Base-by-base conservation (phyloP, 2,888 invertebrate species). In the Parnassius smintheus region DNA sequence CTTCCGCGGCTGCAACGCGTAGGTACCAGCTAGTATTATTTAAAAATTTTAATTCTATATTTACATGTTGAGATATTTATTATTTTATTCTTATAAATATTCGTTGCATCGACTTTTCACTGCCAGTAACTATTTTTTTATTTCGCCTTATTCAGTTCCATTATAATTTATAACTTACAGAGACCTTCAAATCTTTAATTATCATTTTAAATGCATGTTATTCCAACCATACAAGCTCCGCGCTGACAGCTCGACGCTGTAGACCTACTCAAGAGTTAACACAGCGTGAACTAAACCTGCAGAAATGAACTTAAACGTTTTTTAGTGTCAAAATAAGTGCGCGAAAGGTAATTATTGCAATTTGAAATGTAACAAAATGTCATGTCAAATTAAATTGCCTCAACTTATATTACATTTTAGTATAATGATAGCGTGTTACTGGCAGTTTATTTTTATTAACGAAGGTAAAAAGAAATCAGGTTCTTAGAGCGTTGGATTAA, bases 221-320 rank as follows among this genome's bases (percentile, higher is more conserved):
- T 60, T 22, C n/a, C 56, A 35, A 46, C 11, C 41, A 41, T 45
- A 51, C 35, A n/a, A 45, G 51, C 56, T 56, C 41, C 44, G 45
- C 61, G 61, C 45, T 61, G 61, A 61, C 61, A 61, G 61, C 35
- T 51, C 44, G 35, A 50, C 44, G 25, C 49, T 59, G 52, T 25
- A n/a, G 60, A 42, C 60, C 49, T 42, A 18, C 44, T 22, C 45
- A 12, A 45, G 46, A 35, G 51, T 46, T 35, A 61, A 56, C 51
- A 46, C 61, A 56, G 61, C 61, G 56, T 56, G 56, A 56, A 61
- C 51, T 45, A 35, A 60, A 53, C 11, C 25, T 44, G 45, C 42
- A 44, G 35, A 50, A 45, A 61, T 51, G 22, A 45, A 56, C 48
- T 13, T 42, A 45, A 56, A 61, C 56, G 56, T 61, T 56, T 46